Evolutionary conservation across 1,140 invertebrate genomes (phyloP).

Genomic region (Frieseomelitta varia): DNA sequence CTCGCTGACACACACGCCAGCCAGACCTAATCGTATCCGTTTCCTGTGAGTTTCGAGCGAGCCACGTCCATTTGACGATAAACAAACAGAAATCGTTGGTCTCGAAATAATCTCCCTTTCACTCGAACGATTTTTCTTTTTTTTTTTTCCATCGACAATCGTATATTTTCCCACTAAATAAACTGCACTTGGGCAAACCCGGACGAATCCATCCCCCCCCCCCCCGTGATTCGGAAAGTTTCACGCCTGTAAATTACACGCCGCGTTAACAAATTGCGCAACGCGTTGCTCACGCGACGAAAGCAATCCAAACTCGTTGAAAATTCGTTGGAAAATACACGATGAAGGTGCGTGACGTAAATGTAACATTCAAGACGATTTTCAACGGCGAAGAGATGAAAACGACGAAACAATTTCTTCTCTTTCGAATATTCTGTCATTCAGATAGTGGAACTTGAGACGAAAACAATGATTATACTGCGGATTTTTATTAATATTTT

Average conservation of each 20-base stretch:
- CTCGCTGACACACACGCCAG: background rate
- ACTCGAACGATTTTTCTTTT: background rate
- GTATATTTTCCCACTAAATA: constrained; percentile 18
- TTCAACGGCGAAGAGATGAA: no score
- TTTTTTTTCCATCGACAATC: background rate
- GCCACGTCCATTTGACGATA: constrained; percentile 37
- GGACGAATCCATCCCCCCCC: no score
- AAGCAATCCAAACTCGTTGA: background rate
- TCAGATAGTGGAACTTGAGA: no score
- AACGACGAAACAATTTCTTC: no score
- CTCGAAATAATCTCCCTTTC: constrained; percentile 35
- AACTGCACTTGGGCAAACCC: background rate
- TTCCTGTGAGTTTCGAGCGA: constrained; percentile 45
- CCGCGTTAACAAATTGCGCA: constrained; percentile 15
- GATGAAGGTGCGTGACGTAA: background rate
- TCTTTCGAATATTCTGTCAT: no score
- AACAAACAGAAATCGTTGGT: constrained; percentile 43
- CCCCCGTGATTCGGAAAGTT: background rate
- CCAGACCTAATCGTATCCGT: constrained; percentile 33
- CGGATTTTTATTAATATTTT: no score
- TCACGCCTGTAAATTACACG: background rate
- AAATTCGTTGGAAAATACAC: background rate
- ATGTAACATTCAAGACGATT: no score
- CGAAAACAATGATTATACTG: no score
- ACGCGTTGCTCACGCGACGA: background rate